Percentiles rank a stretch among this genome's conserved stretches.
phyloP scores from a whole-genome alignment of 1,140 invertebrate genomes.

The Tetraneura akinire region DNA sequence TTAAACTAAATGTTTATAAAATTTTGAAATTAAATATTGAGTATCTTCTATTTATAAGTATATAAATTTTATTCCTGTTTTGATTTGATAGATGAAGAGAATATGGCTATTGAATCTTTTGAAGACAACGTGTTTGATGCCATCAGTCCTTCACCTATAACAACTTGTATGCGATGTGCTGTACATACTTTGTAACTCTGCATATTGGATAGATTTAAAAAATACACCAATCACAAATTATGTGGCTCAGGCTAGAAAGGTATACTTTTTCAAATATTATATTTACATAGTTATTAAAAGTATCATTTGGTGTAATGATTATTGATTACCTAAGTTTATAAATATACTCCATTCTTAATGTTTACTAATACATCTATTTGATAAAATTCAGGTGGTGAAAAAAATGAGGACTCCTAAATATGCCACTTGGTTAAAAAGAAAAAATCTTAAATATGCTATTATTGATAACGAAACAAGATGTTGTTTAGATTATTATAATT shows the following conservation, averaged over 20 bases:
- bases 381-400: background rate
- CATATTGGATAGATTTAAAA: background rate
- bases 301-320: background rate
- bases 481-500: background rate
- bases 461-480: background rate
- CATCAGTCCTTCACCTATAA: background rate
- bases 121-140: background rate
- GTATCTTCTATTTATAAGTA: too few relatives aligned
- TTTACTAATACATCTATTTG: background rate
- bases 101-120: background rate
- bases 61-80: background rate
- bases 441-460: background rate
- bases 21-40: too few relatives aligned
- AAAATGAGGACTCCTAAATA: background rate
- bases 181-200: background rate
- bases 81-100: background rate
- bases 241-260: background rate
- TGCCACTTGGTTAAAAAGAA: too few relatives aligned
- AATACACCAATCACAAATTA: background rate
- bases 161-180: background rate
- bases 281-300: too few relatives aligned
- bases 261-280: background rate
- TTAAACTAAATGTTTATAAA: too few relatives aligned
- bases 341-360: too few relatives aligned
- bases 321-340: too few relatives aligned